phyloP scores from a whole-genome alignment of 92 coral and sea anemone genomes.

The Desmophyllum pertusum region DNA sequence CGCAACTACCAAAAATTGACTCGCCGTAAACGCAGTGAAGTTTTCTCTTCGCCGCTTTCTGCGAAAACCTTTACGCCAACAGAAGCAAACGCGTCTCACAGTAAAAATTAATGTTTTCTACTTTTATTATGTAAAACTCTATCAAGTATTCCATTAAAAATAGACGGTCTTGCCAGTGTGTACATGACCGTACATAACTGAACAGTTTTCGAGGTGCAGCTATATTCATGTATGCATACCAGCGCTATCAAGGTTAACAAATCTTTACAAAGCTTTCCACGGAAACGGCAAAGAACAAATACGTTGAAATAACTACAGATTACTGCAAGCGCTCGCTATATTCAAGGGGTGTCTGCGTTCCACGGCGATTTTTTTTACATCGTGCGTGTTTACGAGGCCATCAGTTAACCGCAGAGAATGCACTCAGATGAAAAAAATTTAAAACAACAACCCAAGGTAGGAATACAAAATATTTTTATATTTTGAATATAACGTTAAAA shows the following conservation, averaged over 20 bases:
- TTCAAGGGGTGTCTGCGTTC: background rate
- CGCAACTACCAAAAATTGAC: constrained; percentile 1
- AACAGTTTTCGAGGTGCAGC: constrained; percentile 57
- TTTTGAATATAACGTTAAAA: background rate
- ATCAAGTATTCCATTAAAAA: constrained; percentile 97
- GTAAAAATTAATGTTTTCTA: constrained; percentile 82
- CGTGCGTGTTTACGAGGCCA: background rate
- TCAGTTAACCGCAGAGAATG: constrained; percentile 17
- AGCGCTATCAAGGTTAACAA: constrained; percentile 68
- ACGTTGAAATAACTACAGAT: constrained; percentile 25
- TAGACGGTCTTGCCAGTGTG: constrained; percentile 81
- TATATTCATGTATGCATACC: constrained; percentile 99
- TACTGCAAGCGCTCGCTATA: background rate
- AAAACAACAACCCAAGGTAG: constrained; percentile 20
- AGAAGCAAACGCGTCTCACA: constrained; percentile 55
- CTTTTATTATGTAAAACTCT: constrained; percentile 93
- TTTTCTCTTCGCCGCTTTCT: constrained; percentile 6
- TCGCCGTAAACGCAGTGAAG: background rate
- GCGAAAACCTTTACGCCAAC: constrained; percentile 14
- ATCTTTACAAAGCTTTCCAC: constrained; percentile 53
- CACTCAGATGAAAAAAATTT: background rate
- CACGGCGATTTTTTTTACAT: background rate
- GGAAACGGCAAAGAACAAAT: constrained; percentile 31
- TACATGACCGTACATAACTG: constrained; percentile 89
- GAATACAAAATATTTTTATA: constrained; percentile 1